Base-by-base conservation (phyloP, 1,140 invertebrate genomes). In the Steinernema khuongi region DNA sequence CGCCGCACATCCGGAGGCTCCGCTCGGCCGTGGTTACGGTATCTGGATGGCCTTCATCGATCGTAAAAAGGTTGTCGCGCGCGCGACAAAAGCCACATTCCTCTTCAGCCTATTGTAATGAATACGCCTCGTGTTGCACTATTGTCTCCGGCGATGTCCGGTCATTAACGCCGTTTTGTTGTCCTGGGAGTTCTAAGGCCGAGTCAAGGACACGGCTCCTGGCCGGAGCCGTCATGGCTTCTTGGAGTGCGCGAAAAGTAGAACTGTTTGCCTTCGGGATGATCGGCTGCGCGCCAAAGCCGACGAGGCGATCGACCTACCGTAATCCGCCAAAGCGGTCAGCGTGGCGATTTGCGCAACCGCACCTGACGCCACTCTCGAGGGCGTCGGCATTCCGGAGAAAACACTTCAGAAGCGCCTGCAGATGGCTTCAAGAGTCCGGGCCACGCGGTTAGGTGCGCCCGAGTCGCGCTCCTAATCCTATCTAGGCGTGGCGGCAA, bases 31-130 rank as follows among this genome's bases (percentile, higher is more conserved):
- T 4, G 50, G 50, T 22, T 60, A 60, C 50, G 19, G 50, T 60
- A 60, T 22, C 22, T 22, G 7, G 36, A 41, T 22, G 50, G 50
- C 50, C 7, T 22, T 7, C 50, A 60, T 60, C 50, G 50, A 60
- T 60, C 50, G 50, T 60, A 60, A 60, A 60, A 60, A 60, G 50
- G 50, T 60, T 11, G 50, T 26, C 50, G 19, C 50, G 7, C 50
- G 50, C 50, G 36, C 36, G n/a, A 41, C 36, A 41, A 41, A 14
- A n/a, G 50, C 2, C 50, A 22, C 7, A 60, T 60, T 60, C 50
- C 50, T n/a, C 50, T 26, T n/a, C 19, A 22, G 4, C 11, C 50
- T 22, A 60, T 60, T 60, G 50, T 60, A 60, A 60, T 22, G 50
- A 14, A 60, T 60, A 60, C 50, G 14, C 36, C 7, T n/a, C 19